A percentile compares a stretch with the other conserved stretches of the same genome.
phyloP scores from a whole-genome alignment of 2,797 vertebrate species.

The Argya squamiceps region DNA sequence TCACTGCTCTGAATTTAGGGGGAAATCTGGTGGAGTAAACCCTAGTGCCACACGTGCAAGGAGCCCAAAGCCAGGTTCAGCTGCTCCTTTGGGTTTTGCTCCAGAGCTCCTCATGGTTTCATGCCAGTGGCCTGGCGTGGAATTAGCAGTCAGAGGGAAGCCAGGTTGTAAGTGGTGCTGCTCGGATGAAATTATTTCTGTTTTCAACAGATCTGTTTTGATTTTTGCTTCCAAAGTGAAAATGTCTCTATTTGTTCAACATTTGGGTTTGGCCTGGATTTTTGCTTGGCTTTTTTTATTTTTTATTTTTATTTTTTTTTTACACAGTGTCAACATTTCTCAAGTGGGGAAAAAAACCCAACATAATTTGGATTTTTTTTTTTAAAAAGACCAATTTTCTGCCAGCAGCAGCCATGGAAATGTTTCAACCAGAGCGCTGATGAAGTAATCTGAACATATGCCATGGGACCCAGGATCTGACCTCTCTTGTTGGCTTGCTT shows the following conservation, averaged over 20 bases:
- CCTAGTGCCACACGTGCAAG: fast-evolving
- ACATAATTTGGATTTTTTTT: neutral
- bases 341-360: neutral
- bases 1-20: neutral
- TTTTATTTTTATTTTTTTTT: neutral
- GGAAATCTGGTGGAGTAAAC: neutral
- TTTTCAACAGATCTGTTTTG: constrained; percentile 49
- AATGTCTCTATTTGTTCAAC: constrained; percentile 33
- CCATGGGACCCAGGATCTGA: neutral
- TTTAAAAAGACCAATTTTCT: neutral
- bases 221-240: constrained; percentile 31
- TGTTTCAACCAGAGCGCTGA: neutral
- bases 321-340: neutral
- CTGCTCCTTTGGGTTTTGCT: neutral
- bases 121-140: neutral
- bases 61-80: neutral
- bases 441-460: constrained; percentile 37
- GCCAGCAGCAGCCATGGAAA: constrained; percentile 25
- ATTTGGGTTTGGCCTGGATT: constrained; percentile 16
- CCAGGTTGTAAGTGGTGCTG: neutral
- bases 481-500: constrained; percentile 35
- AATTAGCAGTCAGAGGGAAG: neutral
- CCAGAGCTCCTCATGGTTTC: neutral
- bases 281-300: neutral
- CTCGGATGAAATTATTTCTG: constrained; percentile 28